A percentile compares a stretch with the other conserved stretches of the same genome.
Evolutionary conservation across 2,888 invertebrate species (phyloP).

Genomic region (Clepsis dumicolana): DNA sequence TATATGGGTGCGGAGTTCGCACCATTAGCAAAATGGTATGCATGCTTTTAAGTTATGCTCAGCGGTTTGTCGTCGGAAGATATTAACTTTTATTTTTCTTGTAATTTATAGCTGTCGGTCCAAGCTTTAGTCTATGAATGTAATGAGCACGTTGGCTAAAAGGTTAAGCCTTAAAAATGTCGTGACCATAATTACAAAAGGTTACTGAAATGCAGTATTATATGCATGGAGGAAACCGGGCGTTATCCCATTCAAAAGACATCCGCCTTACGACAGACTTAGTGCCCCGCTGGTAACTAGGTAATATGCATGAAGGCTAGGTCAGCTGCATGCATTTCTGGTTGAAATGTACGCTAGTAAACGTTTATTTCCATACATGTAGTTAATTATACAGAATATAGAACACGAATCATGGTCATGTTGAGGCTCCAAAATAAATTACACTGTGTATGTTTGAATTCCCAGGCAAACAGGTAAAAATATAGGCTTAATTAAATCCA

Average conservation of each 20-base stretch:
- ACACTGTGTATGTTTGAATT: neutral
- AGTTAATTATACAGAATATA: neutral
- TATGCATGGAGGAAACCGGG: conserved; percentile 17
- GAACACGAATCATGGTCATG: neutral
- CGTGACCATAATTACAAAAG: neutral
- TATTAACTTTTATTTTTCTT: neutral
- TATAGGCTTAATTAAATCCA: neutral
- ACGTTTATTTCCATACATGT: neutral
- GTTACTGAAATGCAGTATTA: neutral
- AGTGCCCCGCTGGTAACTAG: neutral
- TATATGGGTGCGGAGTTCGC: neutral
- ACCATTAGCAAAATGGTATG: neutral
- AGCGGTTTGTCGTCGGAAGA: neutral
- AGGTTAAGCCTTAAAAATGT: conserved; percentile 7
- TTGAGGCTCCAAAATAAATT: neutral
- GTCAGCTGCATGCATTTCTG: conserved; percentile 6
- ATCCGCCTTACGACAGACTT: conserved; percentile 9
- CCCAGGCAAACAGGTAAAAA: neutral
- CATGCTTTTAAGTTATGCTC: neutral
- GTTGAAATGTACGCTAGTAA: neutral
- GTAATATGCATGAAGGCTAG: conserved; percentile 14
- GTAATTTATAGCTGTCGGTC: conserved; percentile 1
- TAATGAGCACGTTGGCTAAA: conserved; percentile 7
- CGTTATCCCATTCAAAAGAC: conserved; percentile 6
- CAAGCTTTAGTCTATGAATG: neutral